A percentile compares a stretch with the other conserved stretches of the same genome.
Conservation (phyloP, 2,888 invertebrate genomes). For the Drosophila birchii region DNA sequence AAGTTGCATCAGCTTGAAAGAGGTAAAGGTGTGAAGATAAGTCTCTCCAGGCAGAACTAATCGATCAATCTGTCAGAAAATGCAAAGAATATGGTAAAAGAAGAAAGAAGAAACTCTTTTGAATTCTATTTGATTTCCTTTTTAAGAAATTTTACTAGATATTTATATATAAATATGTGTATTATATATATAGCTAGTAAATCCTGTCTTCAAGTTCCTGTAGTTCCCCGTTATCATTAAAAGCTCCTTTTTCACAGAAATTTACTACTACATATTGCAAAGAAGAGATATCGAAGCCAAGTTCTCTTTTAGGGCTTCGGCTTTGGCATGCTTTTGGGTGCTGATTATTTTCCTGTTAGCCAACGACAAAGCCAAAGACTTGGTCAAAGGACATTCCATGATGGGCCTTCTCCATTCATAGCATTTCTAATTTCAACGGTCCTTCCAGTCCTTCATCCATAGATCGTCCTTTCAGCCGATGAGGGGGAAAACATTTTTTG, state of each 20-base stretch:
- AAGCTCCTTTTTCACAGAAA: background rate
- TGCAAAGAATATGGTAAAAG: background rate
- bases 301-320: background rate
- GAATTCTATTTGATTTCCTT: background rate
- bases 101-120: background rate
- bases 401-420: background rate
- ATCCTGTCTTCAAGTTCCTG: background rate
- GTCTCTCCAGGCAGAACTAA: slow-evolving; percentile 50
- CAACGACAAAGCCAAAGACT: slow-evolving; percentile 3
- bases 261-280: too few species aligned
- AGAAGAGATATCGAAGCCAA: background rate
- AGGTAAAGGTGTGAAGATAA: slow-evolving; percentile 3
- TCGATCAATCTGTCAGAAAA: slow-evolving; percentile 70
- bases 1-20: slow-evolving; percentile 11
- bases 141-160: too few species aligned
- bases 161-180: background rate
- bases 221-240: background rate
- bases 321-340: background rate
- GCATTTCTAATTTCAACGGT: slow-evolving; percentile 19
- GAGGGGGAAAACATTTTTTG: slow-evolving; percentile 13
- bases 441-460: background rate
- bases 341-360: slow-evolving; percentile 1
- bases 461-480: slow-evolving; percentile 6
- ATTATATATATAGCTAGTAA: background rate
- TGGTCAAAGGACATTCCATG: slow-evolving; percentile 20